phyloP scores from a whole-genome alignment of 2,888 invertebrate species.

The Scelioninae gen. 1 region DNA sequence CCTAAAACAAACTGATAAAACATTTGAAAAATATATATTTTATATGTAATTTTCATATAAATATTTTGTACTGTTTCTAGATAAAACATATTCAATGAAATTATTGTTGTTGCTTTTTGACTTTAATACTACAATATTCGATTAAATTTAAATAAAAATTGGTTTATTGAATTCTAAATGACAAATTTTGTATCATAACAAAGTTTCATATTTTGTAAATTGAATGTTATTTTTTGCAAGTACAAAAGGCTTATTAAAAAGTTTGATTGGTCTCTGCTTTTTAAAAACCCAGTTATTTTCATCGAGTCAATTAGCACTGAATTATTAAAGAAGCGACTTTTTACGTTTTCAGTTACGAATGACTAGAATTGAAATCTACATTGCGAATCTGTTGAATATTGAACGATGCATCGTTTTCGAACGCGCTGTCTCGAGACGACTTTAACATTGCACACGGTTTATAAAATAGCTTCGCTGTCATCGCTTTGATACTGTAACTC shows the following conservation, averaged over 20 bases:
- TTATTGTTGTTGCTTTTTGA: too few species aligned
- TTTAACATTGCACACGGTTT: conserved; percentile 27
- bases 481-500: conserved; percentile 21
- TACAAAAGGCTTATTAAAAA: background rate
- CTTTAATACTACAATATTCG: too few species aligned
- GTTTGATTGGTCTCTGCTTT: too few species aligned
- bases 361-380: conserved; percentile 35
- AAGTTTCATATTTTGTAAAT: too few species aligned
- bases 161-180: too few species aligned
- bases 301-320: conserved; percentile 11
- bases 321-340: conserved; percentile 10
- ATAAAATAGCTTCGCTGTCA: conserved; percentile 28
- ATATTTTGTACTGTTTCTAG: too few species aligned
- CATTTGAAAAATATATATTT: background rate
- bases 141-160: too few species aligned
- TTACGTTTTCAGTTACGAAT: conserved; percentile 15
- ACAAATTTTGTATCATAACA: too few species aligned
- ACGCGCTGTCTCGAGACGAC: conserved; percentile 26
- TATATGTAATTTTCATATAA: too few species aligned
- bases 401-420: conserved; percentile 39
- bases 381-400: conserved; percentile 33
- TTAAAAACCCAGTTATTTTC: background rate
- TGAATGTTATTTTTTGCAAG: too few species aligned
- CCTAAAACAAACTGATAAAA: background rate
- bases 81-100: too few species aligned